These are phyloP conservation scores for Penaeus monodon DNA, from an alignment of 2,888 invertebrate genomes.

Conservation along the genomic window DNA sequence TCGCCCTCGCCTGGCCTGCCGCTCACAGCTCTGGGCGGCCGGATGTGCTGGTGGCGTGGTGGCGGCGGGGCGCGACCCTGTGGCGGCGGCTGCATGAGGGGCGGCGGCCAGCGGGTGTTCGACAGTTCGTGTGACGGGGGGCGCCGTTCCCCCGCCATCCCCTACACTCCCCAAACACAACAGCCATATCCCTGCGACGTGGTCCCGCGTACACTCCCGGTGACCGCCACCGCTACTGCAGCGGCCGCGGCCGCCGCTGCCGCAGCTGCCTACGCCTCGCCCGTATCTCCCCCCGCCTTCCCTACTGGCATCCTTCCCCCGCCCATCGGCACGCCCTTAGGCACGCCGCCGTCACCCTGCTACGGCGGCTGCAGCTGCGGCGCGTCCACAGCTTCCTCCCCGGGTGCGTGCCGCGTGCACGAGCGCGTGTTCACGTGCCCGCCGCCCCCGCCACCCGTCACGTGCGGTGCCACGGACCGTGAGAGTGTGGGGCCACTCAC, in stretches of 20 bases:
- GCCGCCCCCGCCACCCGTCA: conserved; percentile 51
- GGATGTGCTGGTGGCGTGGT: conserved; percentile 43
- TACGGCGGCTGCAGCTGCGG: conserved; percentile 58
- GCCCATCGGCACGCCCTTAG: conserved; percentile 38
- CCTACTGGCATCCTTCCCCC: conserved; percentile 41
- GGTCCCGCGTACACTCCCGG: conserved; percentile 34
- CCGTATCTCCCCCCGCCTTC: conserved; percentile 47
- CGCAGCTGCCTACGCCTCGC: conserved; percentile 40
- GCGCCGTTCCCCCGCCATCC: conserved; percentile 39
- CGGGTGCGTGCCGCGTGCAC: conserved; percentile 62
- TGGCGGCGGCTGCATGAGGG: conserved; percentile 61
- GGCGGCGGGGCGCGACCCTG: conserved; percentile 43
- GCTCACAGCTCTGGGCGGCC: conserved; percentile 39
- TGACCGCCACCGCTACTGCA: conserved; percentile 4
- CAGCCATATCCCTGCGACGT: conserved; percentile 17
- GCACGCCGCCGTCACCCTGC: conserved; percentile 55
- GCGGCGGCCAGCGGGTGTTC: conserved; percentile 57
- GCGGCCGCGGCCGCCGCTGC: conserved; percentile 34
- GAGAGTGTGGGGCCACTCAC: conserved; percentile 45
- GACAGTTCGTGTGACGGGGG: conserved; percentile 52
- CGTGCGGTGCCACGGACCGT: conserved; percentile 52
- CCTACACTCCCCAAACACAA: conserved; percentile 1
- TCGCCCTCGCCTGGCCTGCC: conserved; percentile 2
- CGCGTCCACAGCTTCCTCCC: conserved; percentile 59
- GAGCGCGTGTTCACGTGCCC: conserved; percentile 58